Base-by-base conservation (phyloP, 2,113 vertebrate genomes). In the Trachemys scripta region DNA sequence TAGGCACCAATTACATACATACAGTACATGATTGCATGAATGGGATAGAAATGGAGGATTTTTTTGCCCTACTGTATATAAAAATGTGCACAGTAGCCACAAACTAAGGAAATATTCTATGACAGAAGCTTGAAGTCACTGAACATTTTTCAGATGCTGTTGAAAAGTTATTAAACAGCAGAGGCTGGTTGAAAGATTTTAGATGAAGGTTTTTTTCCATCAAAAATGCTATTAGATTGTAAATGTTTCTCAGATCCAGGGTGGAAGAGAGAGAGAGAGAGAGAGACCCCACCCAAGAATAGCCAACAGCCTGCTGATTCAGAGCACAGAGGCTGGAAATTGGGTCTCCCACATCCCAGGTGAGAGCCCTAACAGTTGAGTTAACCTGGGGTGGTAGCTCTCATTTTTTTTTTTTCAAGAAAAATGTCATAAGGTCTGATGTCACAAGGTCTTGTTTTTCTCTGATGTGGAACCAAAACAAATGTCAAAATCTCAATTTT, bases 1-100 rank as follows among this genome's bases (percentile, higher is more conserved):
- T 95, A 96, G 96, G 96, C 94, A 97, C 50, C 94, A 97, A 94
- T 97, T 97, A 95, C 92, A 59, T 92, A 96, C 82, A 79, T 97
- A 95, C 94, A 98, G 96, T 95, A 93, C 92, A 93, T 95, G 94
- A 92, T 35, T 94, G 96, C 88, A 72, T 93, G 92, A 62, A 92
- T 93, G 83, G 86, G 89, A 51, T 97, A 95, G 79, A 76, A 93
- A 95, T 93, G 94, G 79, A 80, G 84, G 87, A 90, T 95, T 51
- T 96, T 96, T 97, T 94, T 97, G 95, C 96, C 94, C 90, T 97
- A 95, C 93, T 95, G 79, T 96, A 49, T 96, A 85, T 65, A 94
- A 83, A 94, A 96, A 93, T 83, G 96, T 93, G 94, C 88, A 91
- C 91, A 97, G 94, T 97, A 54, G 24, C 93, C 82, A 94, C 59